phyloP scores from a whole-genome alignment of 2,888 invertebrate genomes.

The Plemyria rubiginata region DNA sequence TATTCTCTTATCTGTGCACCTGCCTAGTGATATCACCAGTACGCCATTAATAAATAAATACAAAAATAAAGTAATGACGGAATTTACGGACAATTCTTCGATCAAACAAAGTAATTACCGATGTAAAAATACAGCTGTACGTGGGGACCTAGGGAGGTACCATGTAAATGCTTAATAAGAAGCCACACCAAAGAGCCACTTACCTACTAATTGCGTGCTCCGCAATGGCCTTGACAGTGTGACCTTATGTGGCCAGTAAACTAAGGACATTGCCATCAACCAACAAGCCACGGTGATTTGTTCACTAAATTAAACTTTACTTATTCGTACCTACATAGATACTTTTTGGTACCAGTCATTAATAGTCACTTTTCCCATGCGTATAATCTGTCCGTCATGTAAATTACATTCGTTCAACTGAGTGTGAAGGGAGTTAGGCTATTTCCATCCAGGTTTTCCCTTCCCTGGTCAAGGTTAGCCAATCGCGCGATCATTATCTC shows the following conservation, averaged over 20 bases:
- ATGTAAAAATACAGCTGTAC: neutral
- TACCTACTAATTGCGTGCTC: constrained; percentile 63
- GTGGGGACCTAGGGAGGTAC: neutral
- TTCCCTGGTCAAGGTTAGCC: constrained; percentile 19
- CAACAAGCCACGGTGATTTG: constrained; percentile 37
- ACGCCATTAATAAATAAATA: neutral
- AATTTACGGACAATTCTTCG: neutral
- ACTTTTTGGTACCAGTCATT: neutral
- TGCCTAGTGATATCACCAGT: neutral
- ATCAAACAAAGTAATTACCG: constrained; percentile 2
- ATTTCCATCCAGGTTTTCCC: constrained; percentile 18
- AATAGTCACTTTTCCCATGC: constrained; percentile 1
- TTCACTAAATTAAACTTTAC: constrained; percentile 12
- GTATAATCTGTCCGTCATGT: constrained; percentile 6
- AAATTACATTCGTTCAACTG: constrained; percentile 4
- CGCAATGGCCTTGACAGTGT: constrained; percentile 58
- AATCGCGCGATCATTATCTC: neutral
- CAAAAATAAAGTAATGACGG: neutral
- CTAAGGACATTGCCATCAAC: constrained; percentile 63
- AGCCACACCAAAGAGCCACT: constrained; percentile 64
- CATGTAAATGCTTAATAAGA: constrained; percentile 43
- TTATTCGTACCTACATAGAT: neutral
- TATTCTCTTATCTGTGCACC: too few species aligned
- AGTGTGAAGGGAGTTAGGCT: constrained; percentile 7
- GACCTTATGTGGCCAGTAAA: constrained; percentile 57